These are phyloP conservation scores for Esox masquinongy DNA, from an alignment of 2,797 vertebrate genomes.

Conservation along the genomic window DNA sequence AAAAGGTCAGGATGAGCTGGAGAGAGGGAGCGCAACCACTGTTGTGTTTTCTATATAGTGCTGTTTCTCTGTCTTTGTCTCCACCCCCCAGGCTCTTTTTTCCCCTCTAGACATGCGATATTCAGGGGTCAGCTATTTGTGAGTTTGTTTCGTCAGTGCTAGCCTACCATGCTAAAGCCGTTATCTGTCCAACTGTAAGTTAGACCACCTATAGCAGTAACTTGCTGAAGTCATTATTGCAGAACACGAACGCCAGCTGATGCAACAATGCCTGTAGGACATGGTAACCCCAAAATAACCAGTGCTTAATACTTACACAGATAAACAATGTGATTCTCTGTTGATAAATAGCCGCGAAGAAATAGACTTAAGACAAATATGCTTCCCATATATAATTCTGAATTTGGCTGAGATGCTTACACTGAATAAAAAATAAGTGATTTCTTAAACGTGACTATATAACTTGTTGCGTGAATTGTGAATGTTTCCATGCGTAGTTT, in stretches of 20 bases:
- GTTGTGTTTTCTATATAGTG: not conserved
- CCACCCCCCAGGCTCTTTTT: not conserved
- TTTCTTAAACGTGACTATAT: not conserved
- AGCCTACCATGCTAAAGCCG: not conserved
- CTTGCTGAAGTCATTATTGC: not conserved
- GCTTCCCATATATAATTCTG: not conserved
- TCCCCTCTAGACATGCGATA: constrained; percentile 4
- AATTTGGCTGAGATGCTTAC: not conserved
- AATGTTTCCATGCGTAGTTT: not conserved
- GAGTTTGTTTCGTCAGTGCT: not conserved
- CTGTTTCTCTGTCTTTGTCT: constrained; percentile 15
- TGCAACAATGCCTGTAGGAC: not conserved
- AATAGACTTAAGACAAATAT: not conserved
- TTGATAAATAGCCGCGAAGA: not conserved
- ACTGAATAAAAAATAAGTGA: not conserved
- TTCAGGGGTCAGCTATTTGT: not conserved
- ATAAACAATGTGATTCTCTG: not conserved
- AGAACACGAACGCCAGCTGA: not conserved
- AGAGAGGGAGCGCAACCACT: not conserved
- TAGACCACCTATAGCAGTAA: not conserved
- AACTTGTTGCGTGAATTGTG: not conserved
- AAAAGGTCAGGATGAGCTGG: not conserved
- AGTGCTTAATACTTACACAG: not conserved
- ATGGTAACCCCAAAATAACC: not conserved
- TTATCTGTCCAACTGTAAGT: not conserved